Conservation (phyloP, 2,113 vertebrate genomes). For the Laticauda colubrina region DNA sequence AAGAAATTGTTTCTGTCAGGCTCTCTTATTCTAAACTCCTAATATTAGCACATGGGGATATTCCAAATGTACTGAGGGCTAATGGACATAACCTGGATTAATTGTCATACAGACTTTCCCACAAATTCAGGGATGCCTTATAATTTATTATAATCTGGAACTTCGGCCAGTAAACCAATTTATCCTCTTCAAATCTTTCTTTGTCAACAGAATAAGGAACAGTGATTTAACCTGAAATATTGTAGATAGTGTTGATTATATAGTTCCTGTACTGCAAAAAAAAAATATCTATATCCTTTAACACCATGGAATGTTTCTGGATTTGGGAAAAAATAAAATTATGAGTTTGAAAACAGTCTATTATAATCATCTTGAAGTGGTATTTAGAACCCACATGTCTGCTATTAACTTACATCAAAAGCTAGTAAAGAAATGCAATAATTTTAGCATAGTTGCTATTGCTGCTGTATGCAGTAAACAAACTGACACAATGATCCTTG, state of each 20-base stretch:
- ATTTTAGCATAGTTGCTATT: not conserved
- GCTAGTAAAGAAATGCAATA: not conserved
- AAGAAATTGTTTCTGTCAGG: not conserved
- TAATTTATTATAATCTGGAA: not conserved
- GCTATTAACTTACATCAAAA: not conserved
- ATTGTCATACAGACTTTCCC: not conserved
- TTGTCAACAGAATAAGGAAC: not conserved
- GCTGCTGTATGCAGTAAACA: not conserved
- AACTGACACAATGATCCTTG: not conserved
- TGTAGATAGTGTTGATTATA: not conserved
- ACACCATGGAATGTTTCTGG: not conserved
- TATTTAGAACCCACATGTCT: not conserved
- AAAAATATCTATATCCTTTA: not conserved
- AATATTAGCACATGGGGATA: not conserved
- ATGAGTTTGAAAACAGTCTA: not conserved
- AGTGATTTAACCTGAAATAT: not conserved
- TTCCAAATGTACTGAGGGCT: not conserved
- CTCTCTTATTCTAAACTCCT: not conserved
- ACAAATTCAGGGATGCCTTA: not conserved
- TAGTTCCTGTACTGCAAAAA: not conserved
- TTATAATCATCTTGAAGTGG: not conserved
- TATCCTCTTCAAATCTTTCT: not conserved
- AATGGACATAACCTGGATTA: not conserved
- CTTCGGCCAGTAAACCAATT: not conserved
- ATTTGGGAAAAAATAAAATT: not conserved